Base-by-base conservation (phyloP, 2,113 vertebrate species). In the Ancistrus triradiatus region DNA sequence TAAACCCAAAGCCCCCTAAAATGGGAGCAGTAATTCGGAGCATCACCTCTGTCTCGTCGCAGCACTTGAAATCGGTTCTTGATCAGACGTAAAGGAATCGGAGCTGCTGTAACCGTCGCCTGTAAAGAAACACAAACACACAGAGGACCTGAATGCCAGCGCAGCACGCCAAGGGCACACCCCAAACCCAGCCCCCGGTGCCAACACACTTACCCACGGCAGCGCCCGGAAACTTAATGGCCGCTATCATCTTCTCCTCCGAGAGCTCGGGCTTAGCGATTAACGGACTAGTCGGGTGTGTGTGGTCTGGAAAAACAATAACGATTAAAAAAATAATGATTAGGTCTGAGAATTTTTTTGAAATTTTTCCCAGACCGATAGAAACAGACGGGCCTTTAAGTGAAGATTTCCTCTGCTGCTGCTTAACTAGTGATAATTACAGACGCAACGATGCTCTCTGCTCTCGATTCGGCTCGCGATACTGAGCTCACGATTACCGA, bases 31-130 rank as follows among this genome's bases (percentile, higher is more conserved):
- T n/a, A n/a, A n/a, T n/a, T n/a, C 27, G 11, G 18, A 46, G 21
- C 25, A 86, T 77, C 58, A 97, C 95, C 95, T 89, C 87, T 98
- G 95, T 73, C 91, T 90, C 2, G 89, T 88, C 70, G 86, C 82
- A 73, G 78, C 84, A 70, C 85, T 88, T 67, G 91, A 89, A 50
- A 94, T 92, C 56, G 93, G 93, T 74, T 98, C 95, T 77, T 94
- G 90, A 74, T 98, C 95, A 65, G 95, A 98, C 51, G 92, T 85
- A 76, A 89, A 97, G 6, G 95, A 98, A 80, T 98, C 95, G 3
- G 95, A 98, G 82, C 95, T 98, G 86, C 93, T 98, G 79, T 98
- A 98, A 63, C 93, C 93, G 73, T 98, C 95, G 86, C 92, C 87
- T 87, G 58, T 11, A 67, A 1, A 5, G 13, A 27, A 10, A 33